Evolutionary conservation across 2,113 vertebrate genomes (phyloP).

Genomic region (Sinocyclocheilus anshuiensis): DNA sequence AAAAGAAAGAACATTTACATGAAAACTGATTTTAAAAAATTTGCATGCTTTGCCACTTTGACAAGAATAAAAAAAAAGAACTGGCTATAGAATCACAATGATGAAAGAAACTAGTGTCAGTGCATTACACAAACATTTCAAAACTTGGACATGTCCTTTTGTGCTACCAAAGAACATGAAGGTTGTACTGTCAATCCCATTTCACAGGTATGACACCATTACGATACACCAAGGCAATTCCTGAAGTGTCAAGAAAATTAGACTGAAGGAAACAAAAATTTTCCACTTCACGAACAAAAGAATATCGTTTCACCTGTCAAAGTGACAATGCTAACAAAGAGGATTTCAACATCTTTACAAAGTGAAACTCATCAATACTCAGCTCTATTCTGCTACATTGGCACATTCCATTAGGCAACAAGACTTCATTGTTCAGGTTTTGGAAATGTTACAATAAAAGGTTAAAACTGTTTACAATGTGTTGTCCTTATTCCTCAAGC

Average conservation of each 20-base stretch:
- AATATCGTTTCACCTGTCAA: background rate
- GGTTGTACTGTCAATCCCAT: background rate
- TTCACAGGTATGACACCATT: background rate
- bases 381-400: background rate
- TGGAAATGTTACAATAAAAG: background rate
- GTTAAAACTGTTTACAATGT: background rate
- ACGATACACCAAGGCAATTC: background rate
- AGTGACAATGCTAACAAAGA: background rate
- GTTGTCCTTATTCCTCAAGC: background rate
- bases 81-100: background rate
- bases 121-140: background rate
- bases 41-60: background rate
- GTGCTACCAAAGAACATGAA: background rate
- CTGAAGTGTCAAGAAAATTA: background rate
- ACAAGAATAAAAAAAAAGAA: background rate
- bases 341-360: slow-evolving; percentile 23
- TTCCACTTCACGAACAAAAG: slow-evolving; percentile 12
- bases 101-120: background rate
- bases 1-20: slow-evolving; percentile 53
- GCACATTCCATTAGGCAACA: slow-evolving; percentile 14
- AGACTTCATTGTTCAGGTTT: background rate
- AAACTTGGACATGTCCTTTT: background rate
- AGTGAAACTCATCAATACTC: background rate
- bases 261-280: background rate
- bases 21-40: background rate